Percentiles rank a stretch among this genome's conserved stretches.
These are phyloP conservation scores for Spialia ferax DNA, from an alignment of 2,888 invertebrate genomes.

Conservation along the genomic window DNA sequence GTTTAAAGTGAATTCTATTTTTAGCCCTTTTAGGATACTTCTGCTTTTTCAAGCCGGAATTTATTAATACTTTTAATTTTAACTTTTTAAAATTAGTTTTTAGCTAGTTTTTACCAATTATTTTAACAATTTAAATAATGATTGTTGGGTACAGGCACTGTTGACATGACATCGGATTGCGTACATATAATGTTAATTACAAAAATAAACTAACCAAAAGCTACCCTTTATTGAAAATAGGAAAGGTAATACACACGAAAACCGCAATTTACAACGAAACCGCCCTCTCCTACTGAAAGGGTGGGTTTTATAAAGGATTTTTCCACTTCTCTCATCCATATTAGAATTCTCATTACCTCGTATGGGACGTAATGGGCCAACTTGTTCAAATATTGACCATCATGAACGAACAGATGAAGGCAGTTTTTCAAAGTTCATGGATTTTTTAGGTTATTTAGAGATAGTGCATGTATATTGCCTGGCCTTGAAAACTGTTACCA, in stretches of 20 bases:
- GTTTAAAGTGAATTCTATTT: too few species aligned
- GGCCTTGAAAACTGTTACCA: too few species aligned
- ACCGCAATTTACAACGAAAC: constrained; percentile 9
- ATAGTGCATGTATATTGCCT: background rate
- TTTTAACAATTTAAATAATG: too few species aligned
- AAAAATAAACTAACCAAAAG: background rate
- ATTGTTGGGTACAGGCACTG: too few species aligned
- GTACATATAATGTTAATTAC: too few species aligned
- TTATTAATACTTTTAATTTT: too few species aligned
- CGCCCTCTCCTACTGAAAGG: constrained; percentile 6
- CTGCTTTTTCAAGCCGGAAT: too few species aligned
- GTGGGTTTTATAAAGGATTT: constrained; percentile 22
- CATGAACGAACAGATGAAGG: background rate
- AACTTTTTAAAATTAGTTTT: too few species aligned
- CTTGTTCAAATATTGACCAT: constrained; percentile 29
- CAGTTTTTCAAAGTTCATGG: background rate
- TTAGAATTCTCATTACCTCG: constrained; percentile 34
- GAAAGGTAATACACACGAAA: background rate
- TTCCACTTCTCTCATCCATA: constrained; percentile 31
- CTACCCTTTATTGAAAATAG: background rate
- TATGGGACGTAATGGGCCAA: background rate
- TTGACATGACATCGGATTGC: too few species aligned
- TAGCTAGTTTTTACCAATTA: too few species aligned
- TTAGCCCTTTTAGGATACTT: too few species aligned
- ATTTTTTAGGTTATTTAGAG: background rate